Base-by-base conservation (phyloP, 2,797 vertebrate species). In the Tadarida brasiliensis region DNA sequence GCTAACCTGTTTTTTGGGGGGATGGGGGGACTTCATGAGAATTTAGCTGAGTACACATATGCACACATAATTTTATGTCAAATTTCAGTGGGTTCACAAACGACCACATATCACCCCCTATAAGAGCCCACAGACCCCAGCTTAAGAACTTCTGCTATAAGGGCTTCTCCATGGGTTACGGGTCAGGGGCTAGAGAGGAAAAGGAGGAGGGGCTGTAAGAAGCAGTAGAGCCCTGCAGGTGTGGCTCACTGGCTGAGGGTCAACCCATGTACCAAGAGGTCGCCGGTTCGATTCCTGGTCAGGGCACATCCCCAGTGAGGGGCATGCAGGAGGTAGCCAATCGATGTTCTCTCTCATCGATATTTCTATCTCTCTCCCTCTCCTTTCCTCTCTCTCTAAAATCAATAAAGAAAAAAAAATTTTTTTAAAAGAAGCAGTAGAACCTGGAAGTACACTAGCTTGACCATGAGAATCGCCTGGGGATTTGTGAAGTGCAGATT, bases 61-160 rank as follows among this genome's bases (percentile, higher is more conserved):
- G 22, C 8, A 94, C 20, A 56, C 9, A 26, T 16, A 94, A 87
- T 67, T 70, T 92, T 67, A 33, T 11, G 4, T 8, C 49, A 35
- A 87, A 82, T 95, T 80, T 87, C 84, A 63, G 5, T 87, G 49
- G 11, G 26, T 56, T 83, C 47, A 83, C 73, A 68, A 59, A 92
- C 33, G 16, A 94, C 12, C 20, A 94, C 33, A 17, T 78, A 39
- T 33, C 91, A 28, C 19, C 85, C 39, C 22, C 57, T 86, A 44
- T 44, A 44, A 61, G 16, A 56, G 14, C 54, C 74, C 70, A 87
- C 2, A 65, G 56, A 47, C 11, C 28, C 82, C 17, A 85, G n/a
- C 8, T 95, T 87, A 91, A 78, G 54, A 89, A 54, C 19, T 17
- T 15, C 47, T 87, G 39, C 22, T 61, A 95, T 76, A 22, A 8